These are phyloP conservation scores for Drosophila micromelanica DNA, from an alignment of 1,140 invertebrate genomes.

Conservation along the genomic window DNA sequence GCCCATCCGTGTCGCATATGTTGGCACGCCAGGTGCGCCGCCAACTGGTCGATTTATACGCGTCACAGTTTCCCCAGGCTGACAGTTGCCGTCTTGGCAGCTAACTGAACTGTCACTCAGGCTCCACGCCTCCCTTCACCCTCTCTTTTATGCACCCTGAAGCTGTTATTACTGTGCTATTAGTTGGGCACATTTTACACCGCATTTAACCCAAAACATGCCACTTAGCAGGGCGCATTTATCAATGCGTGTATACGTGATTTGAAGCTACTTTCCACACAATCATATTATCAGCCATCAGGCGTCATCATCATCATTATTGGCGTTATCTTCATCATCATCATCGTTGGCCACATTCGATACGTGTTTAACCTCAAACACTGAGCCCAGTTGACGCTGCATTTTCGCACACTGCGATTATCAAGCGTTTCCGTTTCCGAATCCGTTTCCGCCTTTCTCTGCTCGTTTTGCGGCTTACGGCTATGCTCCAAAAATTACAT, in stretches of 20 bases:
- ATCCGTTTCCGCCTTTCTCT: slow-evolving; percentile 21
- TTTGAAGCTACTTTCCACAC: slow-evolving; percentile 28
- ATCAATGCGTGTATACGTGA: slow-evolving; percentile 72
- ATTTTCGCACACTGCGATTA: slow-evolving; percentile 60
- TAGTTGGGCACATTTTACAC: slow-evolving; percentile 64
- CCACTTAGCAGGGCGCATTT: slow-evolving; percentile 71
- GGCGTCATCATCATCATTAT: slow-evolving; percentile 51
- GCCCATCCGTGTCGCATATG: slow-evolving; percentile 51
- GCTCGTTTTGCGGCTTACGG: slow-evolving; percentile 68
- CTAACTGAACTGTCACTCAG: slow-evolving; percentile 77
- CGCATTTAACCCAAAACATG: slow-evolving; percentile 78
- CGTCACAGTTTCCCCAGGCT: slow-evolving; percentile 57
- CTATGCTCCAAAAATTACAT: slow-evolving; percentile 67
- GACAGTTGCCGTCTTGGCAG: slow-evolving; percentile 57
- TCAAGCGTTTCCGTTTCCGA: slow-evolving; percentile 72
- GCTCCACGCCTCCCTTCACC: neutral
- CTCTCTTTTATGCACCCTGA: neutral
- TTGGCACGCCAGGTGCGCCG: slow-evolving; percentile 62
- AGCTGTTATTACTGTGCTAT: slow-evolving; percentile 62
- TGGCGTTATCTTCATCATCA: slow-evolving; percentile 21
- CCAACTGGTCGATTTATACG: slow-evolving; percentile 72
- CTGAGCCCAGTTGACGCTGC: slow-evolving; percentile 59
- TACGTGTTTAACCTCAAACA: slow-evolving; percentile 37
- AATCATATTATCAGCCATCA: slow-evolving; percentile 62
- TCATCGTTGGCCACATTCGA: slow-evolving; percentile 21